A percentile compares a stretch with the other conserved stretches of the same genome.
phyloP scores from a whole-genome alignment of 2,113 vertebrate species.

The Pelobates fuscus region DNA sequence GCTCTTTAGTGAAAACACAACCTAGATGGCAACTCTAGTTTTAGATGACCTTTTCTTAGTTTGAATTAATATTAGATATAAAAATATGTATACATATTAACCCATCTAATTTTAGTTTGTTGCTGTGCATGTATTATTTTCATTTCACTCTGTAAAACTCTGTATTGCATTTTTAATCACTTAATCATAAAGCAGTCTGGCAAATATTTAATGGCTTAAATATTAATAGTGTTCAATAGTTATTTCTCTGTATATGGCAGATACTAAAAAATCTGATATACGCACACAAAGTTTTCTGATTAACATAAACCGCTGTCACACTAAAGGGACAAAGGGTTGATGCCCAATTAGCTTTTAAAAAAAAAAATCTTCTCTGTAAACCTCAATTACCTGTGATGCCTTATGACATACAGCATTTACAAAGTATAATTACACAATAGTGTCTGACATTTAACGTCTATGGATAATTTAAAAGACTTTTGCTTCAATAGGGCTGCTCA shows the following conservation, averaged over 20 bases:
- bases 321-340: constrained; percentile 81
- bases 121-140: too few relatives aligned
- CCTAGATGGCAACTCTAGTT: too few relatives aligned
- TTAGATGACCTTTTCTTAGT: too few relatives aligned
- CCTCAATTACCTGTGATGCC: constrained; percentile 85
- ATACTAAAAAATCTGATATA: constrained; percentile 44
- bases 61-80: too few relatives aligned
- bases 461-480: constrained; percentile 83
- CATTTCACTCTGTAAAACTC: too few relatives aligned
- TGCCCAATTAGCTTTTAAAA: constrained; percentile 79
- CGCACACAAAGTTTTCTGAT: constrained; percentile 64
- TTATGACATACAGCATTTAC: constrained; percentile 85
- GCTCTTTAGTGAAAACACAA: too few relatives aligned
- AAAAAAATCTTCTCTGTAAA: constrained; percentile 83
- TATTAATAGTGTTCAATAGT: background rate
- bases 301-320: constrained; percentile 78
- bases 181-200: too few relatives aligned
- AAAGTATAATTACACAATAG: constrained; percentile 86
- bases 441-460: constrained; percentile 83
- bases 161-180: too few relatives aligned
- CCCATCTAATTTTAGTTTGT: too few relatives aligned
- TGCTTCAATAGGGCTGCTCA: constrained; percentile 78
- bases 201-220: background rate
- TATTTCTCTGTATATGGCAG: background rate
- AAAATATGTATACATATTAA: too few relatives aligned